Evolutionary conservation across 2,888 invertebrate genomes (phyloP), one percentile per base, ranked within the genome.

Genomic region (Cenopis cana): DNA sequence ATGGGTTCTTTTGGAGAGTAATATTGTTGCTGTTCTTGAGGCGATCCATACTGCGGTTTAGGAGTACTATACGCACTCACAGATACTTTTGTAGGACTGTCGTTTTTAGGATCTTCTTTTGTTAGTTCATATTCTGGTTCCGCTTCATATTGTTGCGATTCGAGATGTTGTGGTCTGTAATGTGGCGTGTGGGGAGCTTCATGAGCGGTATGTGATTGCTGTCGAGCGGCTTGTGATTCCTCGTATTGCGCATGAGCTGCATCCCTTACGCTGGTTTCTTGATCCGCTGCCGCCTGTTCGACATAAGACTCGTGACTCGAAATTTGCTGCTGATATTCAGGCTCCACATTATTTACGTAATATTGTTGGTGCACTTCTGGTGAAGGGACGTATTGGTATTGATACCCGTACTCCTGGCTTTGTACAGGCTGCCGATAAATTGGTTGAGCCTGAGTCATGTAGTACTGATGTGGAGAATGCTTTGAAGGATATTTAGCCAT

Each of bases 401-500:
- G 85, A 61, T 90, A 90, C 72, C 90, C 87, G 70, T 89, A 89
- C 62, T 85, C 86, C 49, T 85, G 88, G 29, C 89, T 85, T 52
- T 88, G 81, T 24, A 81, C 75, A 12, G 87, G 88, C 66, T 85
- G 85, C 67, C 85, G 88, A 33, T 90, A 89, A 6, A 85, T 70
- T 12, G 88, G 80, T 75, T 90, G 88, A 36, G 85, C 81, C 73
- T 85, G 84, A 11, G 87, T 76, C 52, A 82, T 75, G 61, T 85
- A 81, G 74, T 89, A 89, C 36, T 86, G 85, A 46, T 85, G 85
- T 33, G 82, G 84, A 36, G 80, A 78, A 70, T 90, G 89, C 56
- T 83, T 86, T 55, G 87, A 82, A 49, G 93, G 93, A 75, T 93
- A 93, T 74, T 83, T 86, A 1, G 93, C 93, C 90, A 93, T 92